These are phyloP conservation scores for Ellobius talpinus DNA, from an alignment of 2,113 vertebrate genomes.

Conservation along the genomic window DNA sequence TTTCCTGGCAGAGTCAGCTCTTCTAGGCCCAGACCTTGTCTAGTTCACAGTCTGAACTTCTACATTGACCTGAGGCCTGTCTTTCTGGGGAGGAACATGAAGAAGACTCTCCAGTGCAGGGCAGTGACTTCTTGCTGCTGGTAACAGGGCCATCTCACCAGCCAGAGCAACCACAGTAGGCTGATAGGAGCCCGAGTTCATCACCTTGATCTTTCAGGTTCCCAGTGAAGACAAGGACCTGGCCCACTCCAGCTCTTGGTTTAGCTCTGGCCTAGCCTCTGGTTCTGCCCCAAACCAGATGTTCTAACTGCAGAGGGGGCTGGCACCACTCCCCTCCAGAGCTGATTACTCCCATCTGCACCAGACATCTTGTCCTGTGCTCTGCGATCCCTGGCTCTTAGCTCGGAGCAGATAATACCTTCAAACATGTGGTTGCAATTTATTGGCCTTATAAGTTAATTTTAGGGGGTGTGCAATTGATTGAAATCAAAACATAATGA, in stretches of 20 bases:
- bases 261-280: slow-evolving; percentile 73
- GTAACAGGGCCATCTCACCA: not conserved
- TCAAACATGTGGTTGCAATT: slow-evolving; percentile 86
- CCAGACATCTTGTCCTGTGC: slow-evolving; percentile 72
- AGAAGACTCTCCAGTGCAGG: fast-evolving
- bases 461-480: slow-evolving; percentile 83
- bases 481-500: slow-evolving; percentile 87
- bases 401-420: slow-evolving; percentile 82
- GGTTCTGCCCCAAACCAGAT: slow-evolving; percentile 75
- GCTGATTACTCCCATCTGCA: slow-evolving; percentile 86
- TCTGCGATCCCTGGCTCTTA: slow-evolving; percentile 68
- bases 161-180: not conserved
- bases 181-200: not conserved
- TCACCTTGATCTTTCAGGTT: not conserved
- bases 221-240: not conserved
- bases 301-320: slow-evolving; percentile 60
- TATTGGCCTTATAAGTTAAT: slow-evolving; percentile 86
- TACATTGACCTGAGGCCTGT: not conserved
- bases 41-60: not conserved
- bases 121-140: not conserved
- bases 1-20: not conserved
- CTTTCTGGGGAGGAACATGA: not conserved
- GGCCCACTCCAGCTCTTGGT: slow-evolving; percentile 12
- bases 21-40: not conserved
- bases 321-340: slow-evolving; percentile 73